Evolutionary conservation across 1,140 invertebrate genomes (phyloP), one percentile per base, ranked within the genome.

Genomic region (Leptonema lineaticorne): DNA sequence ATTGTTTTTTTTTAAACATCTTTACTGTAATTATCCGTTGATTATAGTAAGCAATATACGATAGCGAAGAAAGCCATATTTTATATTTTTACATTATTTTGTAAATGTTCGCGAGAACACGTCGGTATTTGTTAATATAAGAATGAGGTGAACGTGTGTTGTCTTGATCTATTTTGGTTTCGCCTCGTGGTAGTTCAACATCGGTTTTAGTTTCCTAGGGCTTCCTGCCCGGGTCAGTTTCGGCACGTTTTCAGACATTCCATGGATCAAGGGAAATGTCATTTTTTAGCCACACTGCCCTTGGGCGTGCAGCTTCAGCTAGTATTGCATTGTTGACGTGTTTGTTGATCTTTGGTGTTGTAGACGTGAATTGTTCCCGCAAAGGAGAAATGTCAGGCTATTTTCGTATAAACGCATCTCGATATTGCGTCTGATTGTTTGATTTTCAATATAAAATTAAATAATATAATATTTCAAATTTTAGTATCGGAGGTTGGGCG

Each of bases 401-500:
- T 59, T 59, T 59, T 16, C 5, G 57, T 59, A 59, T 26, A 59
- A 27, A 16, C n/a, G 9, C 28, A 30, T 26, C 24, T 8, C 11
- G 53, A 22, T 57, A 2, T 28, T 28, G 5, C 16, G 8, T 33
- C 28, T 28, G 30, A n/a, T n/a, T 22, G 5, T n/a, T 7, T 33
- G 28, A 33, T 37, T 26, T 6, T 37, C 18, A 53, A 57, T 30
- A 1, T 5, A 16, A 1, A 1, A 11, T 53, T 30, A 27, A 27
- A 57, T 26, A 14, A 27, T 9, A 18, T 14, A n/a, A n/a, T n/a
- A n/a, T 3, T 28, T 26, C 16, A n/a, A 33, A 16, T 4, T 59
- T 29, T 57, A 88, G 86, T 26, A 82, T 88, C 26, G 80, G 81
- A 66, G 82, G 80, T 75, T 88, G 87, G 87, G 84, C 86, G 2